Evolutionary conservation across 2,797 vertebrate species (phyloP).

Genomic region (Phalloptychus januarius): DNA sequence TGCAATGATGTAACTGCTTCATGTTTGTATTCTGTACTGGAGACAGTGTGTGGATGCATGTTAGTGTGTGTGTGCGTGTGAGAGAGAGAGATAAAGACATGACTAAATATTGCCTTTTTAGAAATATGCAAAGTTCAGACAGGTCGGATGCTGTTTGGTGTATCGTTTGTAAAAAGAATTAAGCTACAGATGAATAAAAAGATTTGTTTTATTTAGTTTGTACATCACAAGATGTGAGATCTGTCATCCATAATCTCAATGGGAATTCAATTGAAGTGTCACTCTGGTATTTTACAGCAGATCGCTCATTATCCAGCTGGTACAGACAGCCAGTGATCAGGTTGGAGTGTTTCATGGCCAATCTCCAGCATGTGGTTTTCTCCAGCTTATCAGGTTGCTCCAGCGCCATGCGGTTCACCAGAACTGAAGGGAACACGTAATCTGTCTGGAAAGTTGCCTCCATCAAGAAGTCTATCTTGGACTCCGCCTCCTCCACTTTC

Average conservation of each 20-base stretch:
- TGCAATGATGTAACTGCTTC: slow-evolving; percentile 55
- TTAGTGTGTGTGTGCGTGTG: slow-evolving; percentile 38
- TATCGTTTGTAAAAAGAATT: slow-evolving; percentile 65
- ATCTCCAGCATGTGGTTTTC: slow-evolving; percentile 67
- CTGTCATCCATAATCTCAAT: background rate
- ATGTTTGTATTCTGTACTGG: slow-evolving; percentile 63
- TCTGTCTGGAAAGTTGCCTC: slow-evolving; percentile 86
- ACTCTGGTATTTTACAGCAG: background rate
- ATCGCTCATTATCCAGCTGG: slow-evolving; percentile 81
- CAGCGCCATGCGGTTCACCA: slow-evolving; percentile 82
- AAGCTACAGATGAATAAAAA: background rate
- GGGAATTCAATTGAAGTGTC: background rate
- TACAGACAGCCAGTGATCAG: slow-evolving; percentile 91
- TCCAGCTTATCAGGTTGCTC: slow-evolving; percentile 82
- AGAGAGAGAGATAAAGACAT: slow-evolving; percentile 21
- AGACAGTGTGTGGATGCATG: slow-evolving; percentile 29
- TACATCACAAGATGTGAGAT: background rate
- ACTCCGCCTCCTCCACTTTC: slow-evolving; percentile 80
- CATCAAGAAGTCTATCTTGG: slow-evolving; percentile 85
- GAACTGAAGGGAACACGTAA: slow-evolving; percentile 86
- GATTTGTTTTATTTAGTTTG: slow-evolving; percentile 42
- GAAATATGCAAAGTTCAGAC: slow-evolving; percentile 56
- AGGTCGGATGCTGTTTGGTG: slow-evolving; percentile 57
- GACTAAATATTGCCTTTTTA: slow-evolving; percentile 49
- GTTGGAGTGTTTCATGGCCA: slow-evolving; percentile 82